These are phyloP conservation scores for Tupiocoris notatus DNA, from an alignment of 2,888 invertebrate genomes.

Conservation along the genomic window DNA sequence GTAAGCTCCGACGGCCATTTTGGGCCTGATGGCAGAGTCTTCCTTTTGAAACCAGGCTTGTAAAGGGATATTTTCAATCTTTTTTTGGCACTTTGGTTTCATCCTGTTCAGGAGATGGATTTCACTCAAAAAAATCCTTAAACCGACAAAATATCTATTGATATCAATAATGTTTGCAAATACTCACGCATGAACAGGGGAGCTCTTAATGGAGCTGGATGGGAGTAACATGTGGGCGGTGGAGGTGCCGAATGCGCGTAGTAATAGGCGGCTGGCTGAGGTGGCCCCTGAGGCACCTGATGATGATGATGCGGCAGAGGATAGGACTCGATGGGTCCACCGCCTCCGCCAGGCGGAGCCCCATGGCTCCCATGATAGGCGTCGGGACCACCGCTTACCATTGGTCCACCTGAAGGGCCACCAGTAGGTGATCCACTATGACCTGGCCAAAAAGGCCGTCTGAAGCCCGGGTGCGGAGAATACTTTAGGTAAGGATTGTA, in stretches of 20 bases:
- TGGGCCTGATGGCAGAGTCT: too few relatives aligned
- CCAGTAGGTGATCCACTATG: slow-evolving; percentile 48
- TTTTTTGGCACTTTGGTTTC: too few relatives aligned
- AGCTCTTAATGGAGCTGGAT: slow-evolving; percentile 63
- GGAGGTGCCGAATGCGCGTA: slow-evolving; percentile 52
- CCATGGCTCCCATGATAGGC: slow-evolving; percentile 52
- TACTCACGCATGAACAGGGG: slow-evolving; percentile 66
- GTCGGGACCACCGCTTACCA: slow-evolving; percentile 54
- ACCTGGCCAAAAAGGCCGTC: slow-evolving; percentile 45
- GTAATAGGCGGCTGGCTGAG: slow-evolving; percentile 54
- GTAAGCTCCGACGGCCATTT: too few relatives aligned
- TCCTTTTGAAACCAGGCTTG: too few relatives aligned
- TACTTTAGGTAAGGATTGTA: slow-evolving; percentile 44
- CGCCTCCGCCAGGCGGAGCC: slow-evolving; percentile 55
- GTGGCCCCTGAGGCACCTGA: slow-evolving; percentile 51
- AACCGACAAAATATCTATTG: slow-evolving; percentile 12
- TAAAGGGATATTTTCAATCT: too few relatives aligned
- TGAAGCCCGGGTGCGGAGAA: slow-evolving; percentile 42
- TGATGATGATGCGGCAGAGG: slow-evolving; percentile 52
- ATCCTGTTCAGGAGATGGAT: too few relatives aligned
- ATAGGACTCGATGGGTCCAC: slow-evolving; percentile 54
- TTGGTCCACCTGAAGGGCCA: slow-evolving; percentile 55
- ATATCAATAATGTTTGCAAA: too few relatives aligned
- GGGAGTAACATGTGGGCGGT: slow-evolving; percentile 57
- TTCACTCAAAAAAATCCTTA: too few relatives aligned